These are phyloP conservation scores for Amphiprion percula DNA, from an alignment of 2,113 vertebrate species.

Conservation along the genomic window DNA sequence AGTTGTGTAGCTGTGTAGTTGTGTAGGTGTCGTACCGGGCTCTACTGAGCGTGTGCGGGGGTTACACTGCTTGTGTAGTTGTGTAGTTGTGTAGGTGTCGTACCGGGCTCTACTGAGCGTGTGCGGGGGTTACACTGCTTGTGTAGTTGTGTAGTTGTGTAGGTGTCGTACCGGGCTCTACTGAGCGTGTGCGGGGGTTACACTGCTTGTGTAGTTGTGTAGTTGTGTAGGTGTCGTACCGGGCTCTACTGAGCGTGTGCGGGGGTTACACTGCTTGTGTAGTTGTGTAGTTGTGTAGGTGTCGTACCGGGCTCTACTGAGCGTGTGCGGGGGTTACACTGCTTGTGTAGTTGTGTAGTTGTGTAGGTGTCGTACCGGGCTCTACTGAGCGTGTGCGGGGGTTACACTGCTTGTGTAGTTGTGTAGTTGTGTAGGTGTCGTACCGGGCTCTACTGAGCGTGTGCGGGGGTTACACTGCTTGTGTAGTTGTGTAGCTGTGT, in stretches of 20 bases:
- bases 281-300: no score
- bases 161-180: constrained; percentile 88
- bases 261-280: constrained; percentile 91
- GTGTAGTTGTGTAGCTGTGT: no score
- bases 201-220: constrained; percentile 88
- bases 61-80: constrained; percentile 90
- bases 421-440: background rate
- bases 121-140: constrained; percentile 90
- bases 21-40: constrained; percentile 81
- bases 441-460: constrained; percentile 92
- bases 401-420: constrained; percentile 90
- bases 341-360: constrained; percentile 81
- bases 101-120: constrained; percentile 92
- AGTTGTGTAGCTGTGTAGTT: no score
- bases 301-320: constrained; percentile 91
- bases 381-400: constrained; percentile 88
- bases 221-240: constrained; percentile 76
- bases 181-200: constrained; percentile 84
- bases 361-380: constrained; percentile 81
- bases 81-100: background rate
- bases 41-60: constrained; percentile 88
- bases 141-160: constrained; percentile 55
- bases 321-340: constrained; percentile 87
- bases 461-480: constrained; percentile 90
- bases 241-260: constrained; percentile 88